Base-by-base conservation (phyloP, 2,888 invertebrate genomes). In the Athalia cordata region DNA sequence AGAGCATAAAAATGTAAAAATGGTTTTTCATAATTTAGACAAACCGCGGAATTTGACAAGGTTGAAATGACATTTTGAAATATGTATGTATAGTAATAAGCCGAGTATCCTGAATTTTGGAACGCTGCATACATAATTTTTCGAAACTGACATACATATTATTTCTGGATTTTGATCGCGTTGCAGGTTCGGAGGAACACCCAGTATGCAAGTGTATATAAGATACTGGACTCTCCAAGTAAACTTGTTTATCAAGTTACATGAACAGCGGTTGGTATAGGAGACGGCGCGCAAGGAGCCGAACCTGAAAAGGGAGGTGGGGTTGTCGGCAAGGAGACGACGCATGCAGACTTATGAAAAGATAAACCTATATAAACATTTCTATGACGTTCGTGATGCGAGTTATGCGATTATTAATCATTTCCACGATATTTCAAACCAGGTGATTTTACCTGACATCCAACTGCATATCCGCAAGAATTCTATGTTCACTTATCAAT, bases 211-310 rank as follows among this genome's bases (percentile, higher is more conserved):
- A 79, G 75, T 78, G 80, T 80, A 82, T 82, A 84, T 81, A 83
- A 82, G 84, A 83, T 79, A 82, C 84, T 82, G 83, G 83, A 81
- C 79, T 82, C 82, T 80, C 80, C 82, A 83, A 83, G 83, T 84
- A 84, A 84, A 84, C 84, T 84, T 84, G 84, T 84, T 84, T 84
- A 84, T 84, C 84, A 81, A 84, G 84, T 84, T 84, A 83, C 83
- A 84, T 72, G 72, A 72, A 72, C 72, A 72, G 72, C 72, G 83
- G 79, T 79, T 80, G 82, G 83, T 81, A 77, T 79, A 79, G 81
- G 81, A 83, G 82, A 80, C 80, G 79, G 78, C 80, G 15, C 13
- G 61, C 67, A 67, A 68, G 70, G 67, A 61, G 77, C 77, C 59
- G 50, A 61, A 50, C 15, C 77, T 55, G 66, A 64, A 47, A 29